These are phyloP conservation scores for Glaucopsyche alexis DNA, from an alignment of 2,888 invertebrate species.

Conservation along the genomic window DNA sequence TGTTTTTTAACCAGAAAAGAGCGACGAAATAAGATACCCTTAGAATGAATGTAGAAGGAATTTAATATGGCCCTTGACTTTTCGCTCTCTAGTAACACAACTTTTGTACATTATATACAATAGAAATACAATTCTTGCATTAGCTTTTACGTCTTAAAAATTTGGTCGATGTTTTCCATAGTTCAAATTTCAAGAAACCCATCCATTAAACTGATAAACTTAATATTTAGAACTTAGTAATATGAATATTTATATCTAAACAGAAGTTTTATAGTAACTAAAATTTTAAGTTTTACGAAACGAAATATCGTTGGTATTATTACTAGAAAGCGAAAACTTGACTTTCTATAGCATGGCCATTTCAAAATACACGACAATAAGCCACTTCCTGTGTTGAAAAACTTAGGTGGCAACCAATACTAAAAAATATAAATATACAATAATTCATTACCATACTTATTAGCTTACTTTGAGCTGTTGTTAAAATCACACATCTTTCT, in stretches of 20 bases:
- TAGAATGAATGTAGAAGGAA: background rate
- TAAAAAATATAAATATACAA: slow-evolving; percentile 23
- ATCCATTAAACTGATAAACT: background rate
- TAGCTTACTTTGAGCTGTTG: background rate
- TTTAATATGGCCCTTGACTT: slow-evolving; percentile 9
- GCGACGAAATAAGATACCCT: background rate
- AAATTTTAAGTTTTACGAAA: background rate
- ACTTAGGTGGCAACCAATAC: background rate
- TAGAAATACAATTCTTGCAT: background rate
- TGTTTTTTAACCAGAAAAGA: background rate
- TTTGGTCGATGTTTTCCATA: background rate
- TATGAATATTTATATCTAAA: background rate
- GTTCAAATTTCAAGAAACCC: background rate
- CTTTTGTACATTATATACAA: slow-evolving; percentile 3
- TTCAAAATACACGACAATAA: background rate
- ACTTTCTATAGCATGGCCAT: slow-evolving; percentile 14
- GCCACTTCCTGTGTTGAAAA: background rate
- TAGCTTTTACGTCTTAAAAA: background rate
- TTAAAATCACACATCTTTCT: background rate
- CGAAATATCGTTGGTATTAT: background rate
- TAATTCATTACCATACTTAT: background rate
- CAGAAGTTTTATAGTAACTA: background rate
- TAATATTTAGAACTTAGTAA: background rate
- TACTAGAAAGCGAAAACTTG: slow-evolving; percentile 26
- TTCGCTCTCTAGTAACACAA: slow-evolving; percentile 16